Evolutionary conservation across 2,113 vertebrate genomes (phyloP), one percentile per base, ranked within the genome.

Genomic region (Anarrhichthys ocellatus): DNA sequence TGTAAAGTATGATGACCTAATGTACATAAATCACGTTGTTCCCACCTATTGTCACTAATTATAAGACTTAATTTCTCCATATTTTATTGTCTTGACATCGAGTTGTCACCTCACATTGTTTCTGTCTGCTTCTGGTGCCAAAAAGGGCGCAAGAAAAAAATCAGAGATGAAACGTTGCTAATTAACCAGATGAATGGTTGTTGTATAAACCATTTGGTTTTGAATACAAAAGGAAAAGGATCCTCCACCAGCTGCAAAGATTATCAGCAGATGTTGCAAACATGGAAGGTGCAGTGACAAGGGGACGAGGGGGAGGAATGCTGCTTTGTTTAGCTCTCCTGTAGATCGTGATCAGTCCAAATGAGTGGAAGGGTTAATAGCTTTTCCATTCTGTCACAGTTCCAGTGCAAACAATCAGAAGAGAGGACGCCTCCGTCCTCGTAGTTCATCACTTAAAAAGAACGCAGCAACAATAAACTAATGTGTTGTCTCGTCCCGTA

Each of bases 211-310:
- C 20, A 14, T 24, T 50, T 62, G 48, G 75, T 82, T 84, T 85
- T 75, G 38, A 76, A 15, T 46, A 82, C 61, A 36, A 67, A 34
- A 36, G 32, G 50, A 36, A 62, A 62, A 6, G 1, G 63, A 67
- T 66, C 69, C 34, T 70, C 59, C 75, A 65, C 65, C 80, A 58
- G 83, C 72, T 73, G 42, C 67, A 76, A 17, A 83, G 85, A 90
- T 87, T 88, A 91, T 93, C 90, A 87, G 89, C 87, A 94, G 89
- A 94, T 93, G 91, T 86, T 93, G 73, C 52, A 64, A 85, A 88
- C 67, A 79, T 76, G 81, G 74, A 83, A 71, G 80, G n/a, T 65
- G 77, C 75, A 80, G 78, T 87, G 86, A 92, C 90, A 89, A 78
- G 84, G 87, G 85, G 91, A 75, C 85, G 90, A 93, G 71, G 83